These are phyloP conservation scores for Nezara viridula DNA, from an alignment of 2,888 invertebrate genomes.

Conservation along the genomic window DNA sequence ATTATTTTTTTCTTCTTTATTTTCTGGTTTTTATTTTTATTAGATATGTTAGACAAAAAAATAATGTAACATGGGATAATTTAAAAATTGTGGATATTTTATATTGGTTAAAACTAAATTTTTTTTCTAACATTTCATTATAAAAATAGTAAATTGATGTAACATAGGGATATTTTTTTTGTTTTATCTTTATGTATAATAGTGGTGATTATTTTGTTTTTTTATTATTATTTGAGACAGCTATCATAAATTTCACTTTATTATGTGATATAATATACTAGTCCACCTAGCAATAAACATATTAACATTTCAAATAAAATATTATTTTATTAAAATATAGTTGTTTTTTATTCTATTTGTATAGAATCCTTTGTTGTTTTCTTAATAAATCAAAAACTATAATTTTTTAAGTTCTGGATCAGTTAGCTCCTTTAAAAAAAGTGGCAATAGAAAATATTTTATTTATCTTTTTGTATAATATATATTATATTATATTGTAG, in stretches of 20 bases:
- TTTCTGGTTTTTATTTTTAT: not conserved
- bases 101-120: not conserved
- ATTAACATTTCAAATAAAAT: constrained; percentile 41
- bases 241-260: not conserved
- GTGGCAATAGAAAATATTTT: no score
- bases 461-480: no score
- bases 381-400: not conserved
- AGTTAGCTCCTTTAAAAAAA: no score
- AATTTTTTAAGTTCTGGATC: no score
- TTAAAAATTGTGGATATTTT: not conserved
- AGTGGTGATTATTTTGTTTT: not conserved
- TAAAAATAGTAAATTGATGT: not conserved
- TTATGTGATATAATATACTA: constrained; percentile 35
- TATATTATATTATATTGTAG: no score
- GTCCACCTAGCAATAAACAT: constrained; percentile 43
- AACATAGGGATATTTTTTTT: not conserved
- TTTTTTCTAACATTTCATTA: not conserved
- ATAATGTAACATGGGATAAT: not conserved
- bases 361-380: not conserved
- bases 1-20: not conserved
- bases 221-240: not conserved
- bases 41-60: not conserved
- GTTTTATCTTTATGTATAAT: not conserved
- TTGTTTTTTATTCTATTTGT: not conserved
- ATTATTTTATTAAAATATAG: constrained; percentile 27